Evolutionary conservation across 1,140 invertebrate genomes (phyloP), one percentile per base, ranked within the genome.

Genomic region (Zaprionus ghesquierei): DNA sequence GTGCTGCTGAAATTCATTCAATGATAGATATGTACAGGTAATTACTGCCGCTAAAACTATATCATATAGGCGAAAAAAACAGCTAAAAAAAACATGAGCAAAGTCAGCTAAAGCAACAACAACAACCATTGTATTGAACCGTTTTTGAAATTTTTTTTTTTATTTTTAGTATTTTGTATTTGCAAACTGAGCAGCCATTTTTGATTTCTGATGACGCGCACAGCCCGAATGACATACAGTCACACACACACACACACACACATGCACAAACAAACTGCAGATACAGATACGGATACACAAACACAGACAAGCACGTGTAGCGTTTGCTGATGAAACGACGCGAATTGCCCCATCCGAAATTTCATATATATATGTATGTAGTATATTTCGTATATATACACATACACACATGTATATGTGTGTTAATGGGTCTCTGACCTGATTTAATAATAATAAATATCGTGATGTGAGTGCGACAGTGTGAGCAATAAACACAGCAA

Each of bases 371-470:
- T 41, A 35, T 56, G 10, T 22, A 54, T 15, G 18, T n/a, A n/a
- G 23, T n/a, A 27, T n/a, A n/a, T n/a, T n/a, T n/a, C n/a, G n/a
- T n/a, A 35, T 15, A 18, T 49, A 50, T 58, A 31, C 13, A 35
- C 29, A 12, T 33, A 15, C 15, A 54, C 50, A 55, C 29, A 62
- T 71, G 22, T 38, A 27, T 64, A n/a, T 89, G 55, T 90, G 86
- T 90, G 86, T 90, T 90, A 90, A 90, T 90, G 86, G 86, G 86
- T 90, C 86, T 90, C 86, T 90, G 86, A 90, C 86, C 86, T 90
- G 86, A 90, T 90, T 90, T 89, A 89, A 89, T 85, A 89, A 90
- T 87, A 90, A 90, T 82, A 89, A 89, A 89, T 89, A 89, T 74
- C 63, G 64, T 72, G 66, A 13, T 53, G 35, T 38, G 29, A 46